Conservation (phyloP, 1,140 invertebrate genomes). For the silkworm (Bombyx mori) region ASM3026992v2 NC_085112.1:2004501-2005000, state of each 20-base stretch:
- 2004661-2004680: slow-evolving; percentile 73
- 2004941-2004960: too few species aligned
- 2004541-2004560: too few species aligned
- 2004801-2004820: slow-evolving; percentile 75
- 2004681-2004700: slow-evolving; percentile 71
- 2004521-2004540: too few species aligned
- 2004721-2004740: slow-evolving; percentile 74
- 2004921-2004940: too few species aligned
- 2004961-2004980: too few species aligned
- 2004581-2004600: too few species aligned
- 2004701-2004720: slow-evolving; percentile 72
- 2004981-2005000: too few species aligned
- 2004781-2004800: slow-evolving; percentile 71
- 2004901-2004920: not conserved
- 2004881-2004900: slow-evolving; percentile 36
- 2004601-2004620: too few species aligned
- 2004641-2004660: slow-evolving; percentile 75
- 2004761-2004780: slow-evolving; percentile 62
- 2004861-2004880: slow-evolving; percentile 41
- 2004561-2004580: too few species aligned
- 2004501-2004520: too few species aligned
- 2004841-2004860: slow-evolving; percentile 18
- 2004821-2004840: slow-evolving; percentile 73
- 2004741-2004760: slow-evolving; percentile 80
- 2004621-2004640: too few species aligned